These are phyloP conservation scores for Oryctes rhinoceros DNA, from an alignment of 1,140 invertebrate genomes.

Conservation along the genomic window DNA sequence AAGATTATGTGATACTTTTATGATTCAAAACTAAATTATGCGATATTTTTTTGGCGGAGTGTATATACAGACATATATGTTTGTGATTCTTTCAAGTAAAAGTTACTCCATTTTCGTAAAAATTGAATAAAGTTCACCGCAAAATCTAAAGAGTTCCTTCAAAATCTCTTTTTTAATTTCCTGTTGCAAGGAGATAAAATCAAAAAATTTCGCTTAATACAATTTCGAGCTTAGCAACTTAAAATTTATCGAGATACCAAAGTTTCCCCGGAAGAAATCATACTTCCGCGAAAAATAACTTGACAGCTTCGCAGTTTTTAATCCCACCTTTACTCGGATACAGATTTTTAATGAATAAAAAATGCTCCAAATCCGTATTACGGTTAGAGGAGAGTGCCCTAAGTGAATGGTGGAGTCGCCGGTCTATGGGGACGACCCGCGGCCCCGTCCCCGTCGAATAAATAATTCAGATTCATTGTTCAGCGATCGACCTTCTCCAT, in stretches of 20 bases:
- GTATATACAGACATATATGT: too few species aligned
- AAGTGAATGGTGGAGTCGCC: conserved; percentile 19
- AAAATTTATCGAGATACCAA: background rate
- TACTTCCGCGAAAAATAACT: background rate
- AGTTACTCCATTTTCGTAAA: too few species aligned
- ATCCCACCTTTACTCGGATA: background rate
- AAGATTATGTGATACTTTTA: too few species aligned
- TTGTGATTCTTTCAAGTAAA: too few species aligned
- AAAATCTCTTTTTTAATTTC: too few species aligned
- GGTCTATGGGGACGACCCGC: conserved; percentile 6
- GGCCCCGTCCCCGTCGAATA: background rate
- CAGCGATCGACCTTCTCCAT: conserved; percentile 12
- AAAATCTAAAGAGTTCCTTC: too few species aligned
- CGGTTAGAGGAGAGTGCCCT: background rate
- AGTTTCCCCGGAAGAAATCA: background rate
- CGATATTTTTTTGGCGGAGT: too few species aligned
- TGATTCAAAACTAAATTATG: too few species aligned
- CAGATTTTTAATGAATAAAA: conserved; percentile 28
- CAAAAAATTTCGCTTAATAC: background rate
- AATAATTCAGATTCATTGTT: conserved; percentile 37
- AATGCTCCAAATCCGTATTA: conserved; percentile 25
- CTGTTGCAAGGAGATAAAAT: too few species aligned
- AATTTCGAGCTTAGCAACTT: background rate
- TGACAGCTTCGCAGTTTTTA: conserved; percentile 5
- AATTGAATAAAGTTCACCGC: too few species aligned